These are phyloP conservation scores for Spea multiplicata DNA, from an alignment of 2,113 vertebrate species.

Conservation along the genomic window DNA sequence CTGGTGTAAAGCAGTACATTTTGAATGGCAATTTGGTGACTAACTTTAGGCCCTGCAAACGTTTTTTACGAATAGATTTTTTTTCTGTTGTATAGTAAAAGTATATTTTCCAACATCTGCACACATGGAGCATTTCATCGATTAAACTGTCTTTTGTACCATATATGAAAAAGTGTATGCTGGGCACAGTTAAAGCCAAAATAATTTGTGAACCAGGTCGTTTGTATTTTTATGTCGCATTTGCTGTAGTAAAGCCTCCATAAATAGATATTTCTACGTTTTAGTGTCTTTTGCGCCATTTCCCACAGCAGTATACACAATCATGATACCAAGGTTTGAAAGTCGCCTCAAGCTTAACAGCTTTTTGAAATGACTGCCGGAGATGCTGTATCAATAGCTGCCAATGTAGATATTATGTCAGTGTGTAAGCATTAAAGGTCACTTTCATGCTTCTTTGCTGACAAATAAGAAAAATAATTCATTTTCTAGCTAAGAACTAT, in stretches of 20 bases:
- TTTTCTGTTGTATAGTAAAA: too few relatives aligned
- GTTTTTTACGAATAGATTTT: too few relatives aligned
- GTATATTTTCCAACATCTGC: too few relatives aligned
- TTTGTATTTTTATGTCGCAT: not conserved
- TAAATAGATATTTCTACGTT: constrained; percentile 1
- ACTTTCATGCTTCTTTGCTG: constrained; percentile 23
- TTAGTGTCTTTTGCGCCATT: constrained; percentile 16
- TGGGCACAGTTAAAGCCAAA: not conserved
- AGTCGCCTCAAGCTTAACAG: constrained; percentile 20
- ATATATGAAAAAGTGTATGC: not conserved
- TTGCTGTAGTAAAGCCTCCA: not conserved
- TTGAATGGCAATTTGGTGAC: too few relatives aligned
- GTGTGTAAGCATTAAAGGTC: constrained; percentile 30
- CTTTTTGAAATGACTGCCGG: constrained; percentile 27
- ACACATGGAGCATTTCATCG: not conserved
- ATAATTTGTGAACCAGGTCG: not conserved
- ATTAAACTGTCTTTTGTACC: not conserved
- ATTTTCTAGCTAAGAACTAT: not conserved
- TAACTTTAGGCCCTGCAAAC: too few relatives aligned
- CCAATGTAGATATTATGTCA: constrained; percentile 27
- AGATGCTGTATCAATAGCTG: constrained; percentile 36
- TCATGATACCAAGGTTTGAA: constrained; percentile 34
- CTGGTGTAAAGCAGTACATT: too few relatives aligned
- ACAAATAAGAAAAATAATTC: not conserved
- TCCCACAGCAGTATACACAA: constrained; percentile 13